Percentiles rank a stretch among this genome's conserved stretches.
phyloP scores from a whole-genome alignment of 2,797 vertebrate genomes.

The Falco peregrinus region DNA sequence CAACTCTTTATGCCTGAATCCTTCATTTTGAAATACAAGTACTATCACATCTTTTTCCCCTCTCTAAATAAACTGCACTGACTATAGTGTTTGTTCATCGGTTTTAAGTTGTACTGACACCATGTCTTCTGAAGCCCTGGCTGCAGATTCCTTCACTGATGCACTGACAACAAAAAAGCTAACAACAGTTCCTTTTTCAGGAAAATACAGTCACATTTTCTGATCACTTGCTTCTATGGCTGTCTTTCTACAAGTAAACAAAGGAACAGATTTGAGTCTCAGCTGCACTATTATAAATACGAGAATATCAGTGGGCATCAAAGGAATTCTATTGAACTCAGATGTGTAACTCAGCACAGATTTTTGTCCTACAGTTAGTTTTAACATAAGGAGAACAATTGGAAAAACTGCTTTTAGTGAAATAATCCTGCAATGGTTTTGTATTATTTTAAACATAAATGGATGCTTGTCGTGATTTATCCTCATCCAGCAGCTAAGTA shows the following conservation, averaged over 20 bases:
- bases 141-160: slow-evolving; percentile 5
- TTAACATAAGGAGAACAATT: neutral
- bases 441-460: neutral
- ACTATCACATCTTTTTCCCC: neutral
- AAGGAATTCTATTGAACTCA: neutral
- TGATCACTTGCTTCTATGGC: slow-evolving; percentile 45
- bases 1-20: neutral
- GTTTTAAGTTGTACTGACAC: slow-evolving; percentile 20
- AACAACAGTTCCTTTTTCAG: slow-evolving; percentile 55
- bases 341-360: neutral
- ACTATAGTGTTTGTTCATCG: slow-evolving; percentile 50
- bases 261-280: neutral
- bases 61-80: slow-evolving; percentile 30
- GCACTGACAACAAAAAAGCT: slow-evolving; percentile 17
- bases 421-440: neutral
- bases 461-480: neutral
- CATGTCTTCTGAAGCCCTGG: slow-evolving; percentile 7
- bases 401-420: neutral
- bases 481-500: no score
- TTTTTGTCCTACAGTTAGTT: neutral
- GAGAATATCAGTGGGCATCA: neutral
- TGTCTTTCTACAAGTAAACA: slow-evolving; percentile 31
- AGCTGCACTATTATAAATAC: neutral
- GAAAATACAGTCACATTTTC: slow-evolving; percentile 45
- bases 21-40: slow-evolving; percentile 50